Evolutionary conservation across 2,113 vertebrate genomes (phyloP), one percentile per base, ranked within the genome.

Genomic region (Xiphias gladius): DNA sequence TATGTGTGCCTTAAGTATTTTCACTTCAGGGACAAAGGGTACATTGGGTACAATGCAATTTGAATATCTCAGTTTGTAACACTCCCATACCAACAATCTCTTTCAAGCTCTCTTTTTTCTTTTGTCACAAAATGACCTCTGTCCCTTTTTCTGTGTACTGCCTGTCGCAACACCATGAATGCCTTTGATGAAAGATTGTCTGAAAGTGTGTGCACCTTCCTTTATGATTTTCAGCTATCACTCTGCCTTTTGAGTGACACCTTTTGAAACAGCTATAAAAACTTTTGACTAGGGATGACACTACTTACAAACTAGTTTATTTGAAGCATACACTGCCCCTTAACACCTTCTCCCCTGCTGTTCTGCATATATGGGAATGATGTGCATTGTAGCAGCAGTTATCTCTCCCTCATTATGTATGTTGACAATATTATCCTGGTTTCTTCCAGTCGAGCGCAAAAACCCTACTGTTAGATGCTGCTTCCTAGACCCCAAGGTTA

Each of bases 1-100:
- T 24, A 39, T 19, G 58, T 69, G 71, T 62, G 28, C 46, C 68
- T 71, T 58, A 9, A 39, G 32, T 70, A 37, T 69, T 81, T 77
- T 74, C 28, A 46, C 69, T 48, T 80, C 28, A 71, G 68, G 55
- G 80, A 63, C 20, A 68, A n/a, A 65, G 61, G 59, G 66, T 37
- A 57, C 68, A 54, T 52, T 48, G 20, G 55, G 13, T 63, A 71
- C 26, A 62, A 73, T n/a, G 52, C 35, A n/a, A 62, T 79, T 76
- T 63, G 20, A 73, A 66, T 35, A 35, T 3, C 32, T 35, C 3
- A 35, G 50, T 24, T 55, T 55, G n/a, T 13, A 55, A 55, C 5
- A 13, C 0, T 14, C 22, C n/a, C 54, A 24, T 24, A 24, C n/a
- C n/a, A 13, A 24, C 52, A 55, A 55, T 55, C n/a, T 55, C n/a